phyloP scores from a whole-genome alignment of 1,140 invertebrate species.

The Lepidurus packardi region DNA sequence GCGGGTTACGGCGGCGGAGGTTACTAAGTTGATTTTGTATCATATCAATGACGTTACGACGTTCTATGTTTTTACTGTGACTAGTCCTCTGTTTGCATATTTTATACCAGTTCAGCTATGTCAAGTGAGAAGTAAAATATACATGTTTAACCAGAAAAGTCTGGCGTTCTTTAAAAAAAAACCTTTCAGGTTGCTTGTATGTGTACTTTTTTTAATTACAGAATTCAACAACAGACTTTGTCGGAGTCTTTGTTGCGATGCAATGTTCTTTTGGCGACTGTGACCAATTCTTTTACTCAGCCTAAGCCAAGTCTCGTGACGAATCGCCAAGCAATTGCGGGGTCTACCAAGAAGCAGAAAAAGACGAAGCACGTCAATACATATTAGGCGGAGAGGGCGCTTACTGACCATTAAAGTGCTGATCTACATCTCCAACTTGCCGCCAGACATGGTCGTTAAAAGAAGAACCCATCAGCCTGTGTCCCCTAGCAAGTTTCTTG shows the following conservation, averaged over 20 bases:
- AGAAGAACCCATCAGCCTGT: not conserved
- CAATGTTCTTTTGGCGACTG: not conserved
- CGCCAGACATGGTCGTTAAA: not conserved
- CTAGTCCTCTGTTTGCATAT: not conserved
- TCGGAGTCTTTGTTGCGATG: too few species aligned
- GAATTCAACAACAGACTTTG: too few species aligned
- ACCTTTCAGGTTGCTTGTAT: too few species aligned
- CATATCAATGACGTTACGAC: not conserved
- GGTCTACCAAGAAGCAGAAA: not conserved
- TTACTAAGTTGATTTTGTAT: not conserved
- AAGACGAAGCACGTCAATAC: not conserved
- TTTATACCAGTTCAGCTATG: not conserved
- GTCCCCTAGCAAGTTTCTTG: not conserved
- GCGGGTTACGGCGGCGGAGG: not conserved
- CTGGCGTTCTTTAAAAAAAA: too few species aligned
- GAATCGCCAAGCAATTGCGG: not conserved
- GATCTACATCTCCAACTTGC: not conserved
- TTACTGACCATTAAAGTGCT: not conserved
- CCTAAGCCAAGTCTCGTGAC: not conserved
- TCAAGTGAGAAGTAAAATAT: not conserved
- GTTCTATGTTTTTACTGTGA: not conserved
- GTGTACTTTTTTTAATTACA: too few species aligned
- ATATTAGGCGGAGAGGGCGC: not conserved
- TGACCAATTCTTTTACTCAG: not conserved
- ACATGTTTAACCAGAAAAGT: not conserved